A percentile compares a stretch with the other conserved stretches of the same genome.
Evolutionary conservation across 2,797 vertebrate genomes (phyloP).

Genomic region (Cirrhinus molitorella): DNA sequence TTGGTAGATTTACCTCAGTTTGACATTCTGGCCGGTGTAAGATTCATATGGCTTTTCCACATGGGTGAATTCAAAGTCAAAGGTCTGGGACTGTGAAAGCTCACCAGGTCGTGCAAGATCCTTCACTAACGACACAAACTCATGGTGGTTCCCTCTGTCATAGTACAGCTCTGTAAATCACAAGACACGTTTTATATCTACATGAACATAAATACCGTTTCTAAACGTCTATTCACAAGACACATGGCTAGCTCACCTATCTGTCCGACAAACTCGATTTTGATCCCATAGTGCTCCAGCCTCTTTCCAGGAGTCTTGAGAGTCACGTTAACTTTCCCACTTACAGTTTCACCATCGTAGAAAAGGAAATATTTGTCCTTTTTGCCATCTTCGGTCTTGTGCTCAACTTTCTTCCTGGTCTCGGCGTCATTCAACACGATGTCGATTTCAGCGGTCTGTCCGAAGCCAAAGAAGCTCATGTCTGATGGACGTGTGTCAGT

Average conservation of each 20-base stretch:
- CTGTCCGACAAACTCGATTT: conserved; percentile 97
- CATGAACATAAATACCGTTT: background rate
- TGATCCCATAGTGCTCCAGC: conserved; percentile 97
- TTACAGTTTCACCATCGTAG: conserved; percentile 95
- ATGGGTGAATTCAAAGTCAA: conserved; percentile 98
- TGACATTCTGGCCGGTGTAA: conserved; percentile 98
- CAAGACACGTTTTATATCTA: background rate
- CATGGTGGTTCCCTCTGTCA: conserved; percentile 97
- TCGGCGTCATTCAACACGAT: conserved; percentile 91
- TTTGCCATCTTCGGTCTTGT: conserved; percentile 95
- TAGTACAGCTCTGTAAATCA: conserved; percentile 90
- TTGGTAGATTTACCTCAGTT: conserved; percentile 83
- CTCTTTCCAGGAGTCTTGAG: conserved; percentile 94
- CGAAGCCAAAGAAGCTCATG: conserved; percentile 97
- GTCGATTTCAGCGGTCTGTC: conserved; percentile 93
- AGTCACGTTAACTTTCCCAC: conserved; percentile 91
- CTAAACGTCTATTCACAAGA: background rate
- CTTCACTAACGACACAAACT: conserved; percentile 98
- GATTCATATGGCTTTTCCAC: conserved; percentile 99
- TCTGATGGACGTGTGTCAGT: conserved; percentile 57
- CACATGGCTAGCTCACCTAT: conserved; percentile 88
- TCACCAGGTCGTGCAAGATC: conserved; percentile 96
- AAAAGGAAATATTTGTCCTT: conserved; percentile 97
- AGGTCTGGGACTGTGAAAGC: conserved; percentile 94
- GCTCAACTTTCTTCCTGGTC: conserved; percentile 91